Conservation (phyloP, 2,113 vertebrate species). For the Smithornis capensis region DNA sequence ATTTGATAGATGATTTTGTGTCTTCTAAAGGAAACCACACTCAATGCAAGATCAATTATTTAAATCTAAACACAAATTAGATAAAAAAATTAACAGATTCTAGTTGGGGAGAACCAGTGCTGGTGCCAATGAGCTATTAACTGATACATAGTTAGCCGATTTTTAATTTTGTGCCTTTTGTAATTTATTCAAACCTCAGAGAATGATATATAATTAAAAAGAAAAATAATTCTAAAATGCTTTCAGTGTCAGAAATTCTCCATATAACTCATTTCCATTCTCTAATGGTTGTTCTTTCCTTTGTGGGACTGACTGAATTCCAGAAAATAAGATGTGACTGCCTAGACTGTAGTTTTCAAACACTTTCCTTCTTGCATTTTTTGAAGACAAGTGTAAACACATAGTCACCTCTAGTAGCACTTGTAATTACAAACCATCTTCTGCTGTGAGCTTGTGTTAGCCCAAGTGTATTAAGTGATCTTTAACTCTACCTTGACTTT, state of each 20-base stretch:
- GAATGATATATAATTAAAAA: neutral
- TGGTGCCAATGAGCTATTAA: neutral
- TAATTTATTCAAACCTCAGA: neutral
- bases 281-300: neutral
- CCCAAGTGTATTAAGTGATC: neutral
- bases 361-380: neutral
- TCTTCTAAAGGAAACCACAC: neutral
- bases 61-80: neutral
- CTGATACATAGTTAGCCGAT: neutral
- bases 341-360: neutral
- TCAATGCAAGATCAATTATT: neutral
- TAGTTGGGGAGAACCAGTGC: fast-evolving
- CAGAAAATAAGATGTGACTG: neutral
- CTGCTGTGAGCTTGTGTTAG: neutral
- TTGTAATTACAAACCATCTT: neutral
- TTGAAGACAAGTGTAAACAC: neutral
- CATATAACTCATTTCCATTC: neutral
- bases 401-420: neutral
- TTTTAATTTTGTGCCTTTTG: neutral
- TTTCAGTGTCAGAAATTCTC: neutral
- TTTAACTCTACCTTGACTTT: neutral
- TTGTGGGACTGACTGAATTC: neutral
- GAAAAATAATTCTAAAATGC: neutral
- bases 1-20: neutral
- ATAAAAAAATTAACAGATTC: neutral